A percentile compares a stretch with the other conserved stretches of the same genome.
Evolutionary conservation across 1,140 invertebrate species (phyloP).

Genomic region (Caenorhabditis brenneri): DNA sequence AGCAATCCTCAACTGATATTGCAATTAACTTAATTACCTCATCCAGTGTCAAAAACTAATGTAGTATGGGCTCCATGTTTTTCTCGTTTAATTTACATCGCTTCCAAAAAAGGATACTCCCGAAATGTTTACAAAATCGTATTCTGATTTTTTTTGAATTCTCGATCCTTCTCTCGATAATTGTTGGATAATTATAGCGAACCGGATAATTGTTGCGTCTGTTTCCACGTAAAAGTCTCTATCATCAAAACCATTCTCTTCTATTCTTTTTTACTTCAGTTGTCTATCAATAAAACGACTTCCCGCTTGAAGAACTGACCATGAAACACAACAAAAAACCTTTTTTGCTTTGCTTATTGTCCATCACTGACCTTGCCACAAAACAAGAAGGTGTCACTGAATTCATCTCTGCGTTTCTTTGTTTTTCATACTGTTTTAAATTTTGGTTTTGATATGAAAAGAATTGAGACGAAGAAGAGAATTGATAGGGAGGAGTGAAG

Average conservation of each 20-base stretch:
- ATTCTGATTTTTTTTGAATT: background rate
- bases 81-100: too few relatives aligned
- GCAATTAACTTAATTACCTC: too few relatives aligned
- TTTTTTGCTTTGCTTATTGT: background rate
- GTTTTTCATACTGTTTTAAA: background rate
- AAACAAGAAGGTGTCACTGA: slow-evolving; percentile 19
- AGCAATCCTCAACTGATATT: too few relatives aligned
- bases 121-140: background rate
- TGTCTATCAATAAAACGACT: background rate
- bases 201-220: background rate
- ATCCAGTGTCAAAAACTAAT: too few relatives aligned
- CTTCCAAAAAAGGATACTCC: too few relatives aligned
- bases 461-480: background rate
- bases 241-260: background rate
- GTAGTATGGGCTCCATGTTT: too few relatives aligned
- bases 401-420: background rate
- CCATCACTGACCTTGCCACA: background rate
- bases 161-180: background rate
- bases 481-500: background rate
- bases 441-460: slow-evolving; percentile 34
- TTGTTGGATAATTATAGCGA: background rate
- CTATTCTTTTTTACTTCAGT: background rate
- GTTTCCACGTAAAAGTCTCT: background rate
- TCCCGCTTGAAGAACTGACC: slow-evolving; percentile 15
- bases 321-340: slow-evolving; percentile 6